phyloP scores from a whole-genome alignment of 2,113 vertebrate genomes.

The Pelodiscus sinensis region DNA sequence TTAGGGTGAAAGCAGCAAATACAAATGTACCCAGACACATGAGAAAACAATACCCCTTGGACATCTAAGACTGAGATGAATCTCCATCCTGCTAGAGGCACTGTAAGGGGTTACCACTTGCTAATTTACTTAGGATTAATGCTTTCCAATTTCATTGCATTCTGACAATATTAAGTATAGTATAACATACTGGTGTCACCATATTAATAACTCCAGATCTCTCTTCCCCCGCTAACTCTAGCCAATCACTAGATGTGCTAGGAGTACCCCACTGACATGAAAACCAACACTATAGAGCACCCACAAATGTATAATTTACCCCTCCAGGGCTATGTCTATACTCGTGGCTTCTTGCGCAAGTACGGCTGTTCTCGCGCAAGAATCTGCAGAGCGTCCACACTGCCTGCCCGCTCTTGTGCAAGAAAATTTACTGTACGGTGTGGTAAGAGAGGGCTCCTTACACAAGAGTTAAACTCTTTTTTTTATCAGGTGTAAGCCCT shows the following conservation, averaged over 20 bases:
- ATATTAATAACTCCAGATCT: neutral
- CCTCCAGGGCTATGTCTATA: neutral
- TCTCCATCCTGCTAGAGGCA: neutral
- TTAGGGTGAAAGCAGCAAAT: slow-evolving; percentile 44
- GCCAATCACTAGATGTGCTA: neutral
- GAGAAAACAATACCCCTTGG: neutral
- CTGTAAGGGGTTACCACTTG: neutral
- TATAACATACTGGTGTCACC: neutral
- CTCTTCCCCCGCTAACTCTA: neutral
- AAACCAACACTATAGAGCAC: neutral
- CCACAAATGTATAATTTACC: neutral
- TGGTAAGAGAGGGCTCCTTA: too few species aligned
- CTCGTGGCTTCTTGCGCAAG: too few species aligned
- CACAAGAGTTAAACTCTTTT: too few species aligned
- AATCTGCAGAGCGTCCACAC: too few species aligned
- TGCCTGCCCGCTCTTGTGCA: too few species aligned
- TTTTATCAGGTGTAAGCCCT: too few species aligned
- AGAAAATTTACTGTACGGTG: too few species aligned
- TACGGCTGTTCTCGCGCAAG: too few species aligned
- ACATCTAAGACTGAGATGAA: neutral
- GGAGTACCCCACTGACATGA: neutral
- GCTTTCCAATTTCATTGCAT: neutral
- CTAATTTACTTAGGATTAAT: neutral
- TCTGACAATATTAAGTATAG: neutral
- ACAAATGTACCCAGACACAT: slow-evolving; percentile 41